Conservation (phyloP, 2,888 invertebrate species). For the Tetanocera ferruginea region DNA sequence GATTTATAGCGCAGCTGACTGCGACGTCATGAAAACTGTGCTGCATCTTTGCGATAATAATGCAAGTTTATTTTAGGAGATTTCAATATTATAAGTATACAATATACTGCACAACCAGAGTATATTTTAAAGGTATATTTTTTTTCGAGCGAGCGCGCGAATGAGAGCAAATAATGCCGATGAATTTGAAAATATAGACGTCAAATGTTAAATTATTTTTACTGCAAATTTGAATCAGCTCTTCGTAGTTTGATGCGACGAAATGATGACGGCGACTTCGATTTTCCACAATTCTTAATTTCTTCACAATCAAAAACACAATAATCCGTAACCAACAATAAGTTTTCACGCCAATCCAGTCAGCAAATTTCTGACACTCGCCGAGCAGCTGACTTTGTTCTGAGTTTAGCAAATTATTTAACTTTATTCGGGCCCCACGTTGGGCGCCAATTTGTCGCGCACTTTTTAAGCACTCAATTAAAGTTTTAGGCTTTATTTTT, state of each 20-base stretch:
- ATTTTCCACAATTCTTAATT: constrained; percentile 15
- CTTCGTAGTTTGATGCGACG: background rate
- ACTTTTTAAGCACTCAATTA: no score
- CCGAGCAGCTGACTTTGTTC: constrained; percentile 4
- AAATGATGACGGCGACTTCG: background rate
- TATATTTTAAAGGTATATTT: no score
- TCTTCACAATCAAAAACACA: background rate
- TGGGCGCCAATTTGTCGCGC: no score
- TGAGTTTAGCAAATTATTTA: background rate
- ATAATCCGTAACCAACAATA: background rate
- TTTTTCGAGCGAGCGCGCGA: background rate
- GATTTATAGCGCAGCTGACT: background rate
- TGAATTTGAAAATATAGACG: no score
- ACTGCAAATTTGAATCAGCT: no score
- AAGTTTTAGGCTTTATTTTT: no score
- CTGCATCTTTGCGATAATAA: background rate
- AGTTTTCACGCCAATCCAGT: background rate
- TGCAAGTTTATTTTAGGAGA: no score
- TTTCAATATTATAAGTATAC: no score
- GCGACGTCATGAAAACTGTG: background rate
- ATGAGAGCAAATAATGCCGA: no score
- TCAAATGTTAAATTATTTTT: no score
- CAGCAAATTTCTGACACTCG: constrained; percentile 13
- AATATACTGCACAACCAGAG: no score
- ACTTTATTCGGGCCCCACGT: no score